Percentiles rank a stretch among this genome's conserved stretches.
Evolutionary conservation across 2,797 vertebrate genomes (phyloP).

Genomic region (Nyctibius grandis): DNA sequence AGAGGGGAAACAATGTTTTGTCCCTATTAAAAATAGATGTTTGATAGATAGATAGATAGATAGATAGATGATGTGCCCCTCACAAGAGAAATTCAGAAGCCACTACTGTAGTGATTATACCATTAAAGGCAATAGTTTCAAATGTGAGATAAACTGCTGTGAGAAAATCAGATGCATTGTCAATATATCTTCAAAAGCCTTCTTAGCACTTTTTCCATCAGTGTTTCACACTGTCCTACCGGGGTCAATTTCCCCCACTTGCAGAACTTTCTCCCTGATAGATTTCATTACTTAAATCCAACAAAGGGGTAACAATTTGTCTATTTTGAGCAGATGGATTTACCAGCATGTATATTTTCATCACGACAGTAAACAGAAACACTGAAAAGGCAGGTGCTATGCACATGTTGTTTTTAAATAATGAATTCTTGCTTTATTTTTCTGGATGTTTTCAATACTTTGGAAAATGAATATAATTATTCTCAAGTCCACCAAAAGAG

Average conservation of each 20-base stretch:
- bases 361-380: neutral
- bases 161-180: neutral
- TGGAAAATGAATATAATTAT: neutral
- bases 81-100: neutral
- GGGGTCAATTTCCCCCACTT: neutral
- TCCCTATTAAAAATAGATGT: neutral
- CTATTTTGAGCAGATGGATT: neutral
- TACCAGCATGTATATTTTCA: neutral
- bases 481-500: neutral
- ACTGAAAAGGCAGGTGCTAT: neutral
- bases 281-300: conserved; percentile 2
- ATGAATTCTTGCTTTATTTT: neutral
- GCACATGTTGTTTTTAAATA: neutral
- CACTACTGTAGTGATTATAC: neutral
- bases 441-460: neutral
- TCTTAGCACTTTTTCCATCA: neutral
- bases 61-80: neutral
- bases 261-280: neutral
- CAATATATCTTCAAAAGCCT: neutral
- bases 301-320: neutral
- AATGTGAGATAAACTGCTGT: neutral
- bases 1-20: neutral
- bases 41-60: neutral
- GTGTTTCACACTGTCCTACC: neutral
- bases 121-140: neutral